phyloP scores from a whole-genome alignment of 2,888 invertebrate genomes.

The Lepidocyrtoides sp. region DNA sequence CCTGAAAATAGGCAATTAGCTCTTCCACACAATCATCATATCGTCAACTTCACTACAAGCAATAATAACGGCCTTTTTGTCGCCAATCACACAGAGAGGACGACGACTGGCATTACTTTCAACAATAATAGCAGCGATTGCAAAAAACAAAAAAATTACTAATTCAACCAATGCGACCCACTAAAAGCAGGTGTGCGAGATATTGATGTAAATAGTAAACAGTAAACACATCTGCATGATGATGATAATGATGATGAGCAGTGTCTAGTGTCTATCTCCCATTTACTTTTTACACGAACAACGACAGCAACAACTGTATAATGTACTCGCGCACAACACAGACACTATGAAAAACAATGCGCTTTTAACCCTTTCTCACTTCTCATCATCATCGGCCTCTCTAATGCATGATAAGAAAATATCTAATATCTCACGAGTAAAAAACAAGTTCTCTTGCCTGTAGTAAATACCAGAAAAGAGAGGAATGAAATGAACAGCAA shows the following conservation, averaged over 20 bases:
- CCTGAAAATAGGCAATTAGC: not conserved
- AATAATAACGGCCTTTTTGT: too few relatives aligned
- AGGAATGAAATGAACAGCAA: not conserved
- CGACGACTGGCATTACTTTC: too few relatives aligned
- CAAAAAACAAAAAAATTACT: not conserved
- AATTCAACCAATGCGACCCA: not conserved
- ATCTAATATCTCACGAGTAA: not conserved
- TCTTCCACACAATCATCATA: not conserved
- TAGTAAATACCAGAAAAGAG: too few relatives aligned
- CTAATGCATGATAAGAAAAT: too few relatives aligned
- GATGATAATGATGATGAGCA: too few relatives aligned
- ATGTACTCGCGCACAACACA: not conserved
- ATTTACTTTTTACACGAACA: not conserved
- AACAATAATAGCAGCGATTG: not conserved
- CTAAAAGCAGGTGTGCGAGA: not conserved
- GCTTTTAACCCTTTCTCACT: not conserved
- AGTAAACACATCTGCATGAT: conserved; percentile 33
- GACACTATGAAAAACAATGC: not conserved
- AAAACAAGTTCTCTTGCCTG: conserved; percentile 3
- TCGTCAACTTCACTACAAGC: not conserved
- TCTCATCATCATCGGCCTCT: conserved; percentile 3
- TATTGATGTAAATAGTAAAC: not conserved
- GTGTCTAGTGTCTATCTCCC: not conserved
- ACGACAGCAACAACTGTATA: not conserved
- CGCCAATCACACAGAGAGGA: too few relatives aligned